A percentile compares a stretch with the other conserved stretches of the same genome.
phyloP scores from a whole-genome alignment of 2,113 vertebrate species.

The Tragelaphus imberbis region DNA sequence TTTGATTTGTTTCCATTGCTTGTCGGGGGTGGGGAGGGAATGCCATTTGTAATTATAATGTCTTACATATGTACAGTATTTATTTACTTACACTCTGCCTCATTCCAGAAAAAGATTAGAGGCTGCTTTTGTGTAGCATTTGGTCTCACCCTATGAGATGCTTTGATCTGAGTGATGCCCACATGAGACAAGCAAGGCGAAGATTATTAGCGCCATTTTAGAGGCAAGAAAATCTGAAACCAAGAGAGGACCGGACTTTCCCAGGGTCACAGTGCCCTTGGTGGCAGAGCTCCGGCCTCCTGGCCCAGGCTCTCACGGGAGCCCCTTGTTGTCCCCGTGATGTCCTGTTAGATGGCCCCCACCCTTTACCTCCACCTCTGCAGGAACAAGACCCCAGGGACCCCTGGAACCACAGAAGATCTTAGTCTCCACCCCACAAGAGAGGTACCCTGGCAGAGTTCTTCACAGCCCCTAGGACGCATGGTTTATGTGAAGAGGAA shows the following conservation, averaged over 20 bases:
- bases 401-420: background rate
- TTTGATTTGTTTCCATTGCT: background rate
- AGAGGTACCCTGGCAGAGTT: background rate
- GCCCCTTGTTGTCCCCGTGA: background rate
- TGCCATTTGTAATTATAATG: constrained; percentile 64
- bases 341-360: background rate
- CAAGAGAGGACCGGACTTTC: background rate
- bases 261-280: background rate
- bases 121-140: constrained; percentile 26
- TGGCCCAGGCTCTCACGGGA: background rate
- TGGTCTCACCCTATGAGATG: constrained; percentile 8
- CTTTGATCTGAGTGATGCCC: constrained; percentile 52
- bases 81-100: constrained; percentile 55
- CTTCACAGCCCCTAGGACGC: background rate
- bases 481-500: background rate
- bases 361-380: no score
- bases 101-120: constrained; percentile 42
- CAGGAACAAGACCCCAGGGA: background rate
- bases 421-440: background rate
- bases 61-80: constrained; percentile 60
- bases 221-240: background rate
- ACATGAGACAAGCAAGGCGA: background rate
- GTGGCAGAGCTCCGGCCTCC: background rate
- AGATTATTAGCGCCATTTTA: background rate
- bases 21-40: background rate